Evolutionary conservation across 53 echinoderm and acorn worm species (phyloP), one percentile per base, ranked within the genome.

Genomic region (Stichopus horrens): DNA sequence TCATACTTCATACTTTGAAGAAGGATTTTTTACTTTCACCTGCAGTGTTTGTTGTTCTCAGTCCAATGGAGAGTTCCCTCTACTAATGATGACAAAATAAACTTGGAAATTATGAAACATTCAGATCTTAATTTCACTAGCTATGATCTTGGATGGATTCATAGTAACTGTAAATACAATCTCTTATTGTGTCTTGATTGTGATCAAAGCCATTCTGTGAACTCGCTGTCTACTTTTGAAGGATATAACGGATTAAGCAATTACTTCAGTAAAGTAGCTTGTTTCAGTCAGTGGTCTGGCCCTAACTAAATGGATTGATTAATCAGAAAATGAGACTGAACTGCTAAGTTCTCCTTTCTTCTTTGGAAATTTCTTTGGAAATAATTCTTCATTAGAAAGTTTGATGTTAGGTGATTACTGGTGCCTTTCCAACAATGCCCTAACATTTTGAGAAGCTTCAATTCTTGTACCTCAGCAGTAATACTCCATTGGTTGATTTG

Each of bases 301-400:
- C 80, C n/a, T n/a, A n/a, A n/a, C 56, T 55, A 19, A 80, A 55
- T 80, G 80, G 80, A 80, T 80, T 7, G 80, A 80, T 80, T 55
- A 55, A 3, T 80, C 80, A 23, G 7, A 57, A 16, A 80, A 57
- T 55, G 21, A 55, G 9, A 80, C 56, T 55, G 18, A n/a, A 1
- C 52, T n/a, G 8, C 7, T 53, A 18, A 4, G 7, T 54, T 6
- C 5, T 0, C 9, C 10, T 6, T 22, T 78, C 13, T 54, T 7
- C n/a, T n/a, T n/a, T n/a, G n/a, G n/a, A n/a, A n/a, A n/a, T n/a
- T n/a, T n/a, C 54, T 78, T 54, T 78, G 78, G 78, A 9, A 5
- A 78, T 7, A 20, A 54, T 20, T 78, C 78, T 23, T 6, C 54
- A 53, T 78, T 78, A 19, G 23, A 55, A 78, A 78, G 16, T 18